Conservation (phyloP, 2,797 vertebrate species). For the Myotis daubentonii region DNA sequence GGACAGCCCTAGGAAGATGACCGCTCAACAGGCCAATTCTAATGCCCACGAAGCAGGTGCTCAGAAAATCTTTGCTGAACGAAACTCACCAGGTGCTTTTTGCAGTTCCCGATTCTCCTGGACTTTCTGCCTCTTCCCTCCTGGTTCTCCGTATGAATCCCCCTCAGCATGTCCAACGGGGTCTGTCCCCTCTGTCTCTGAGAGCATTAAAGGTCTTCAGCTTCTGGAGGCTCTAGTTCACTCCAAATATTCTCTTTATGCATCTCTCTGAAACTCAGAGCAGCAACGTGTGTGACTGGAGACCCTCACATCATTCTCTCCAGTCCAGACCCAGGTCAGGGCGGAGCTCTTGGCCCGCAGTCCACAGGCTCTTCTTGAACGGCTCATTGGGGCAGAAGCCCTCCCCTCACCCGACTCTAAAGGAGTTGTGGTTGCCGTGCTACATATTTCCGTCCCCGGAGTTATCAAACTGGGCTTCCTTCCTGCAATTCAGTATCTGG, state of each 20-base stretch:
- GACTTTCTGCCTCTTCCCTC: not conserved
- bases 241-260: not conserved
- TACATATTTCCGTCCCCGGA: not conserved
- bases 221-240: not conserved
- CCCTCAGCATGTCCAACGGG: not conserved
- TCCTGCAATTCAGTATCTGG: not conserved
- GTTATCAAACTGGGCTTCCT: not conserved
- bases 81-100: not conserved
- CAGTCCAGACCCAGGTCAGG: not conserved
- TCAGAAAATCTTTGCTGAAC: not conserved
- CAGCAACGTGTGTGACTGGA: not conserved
- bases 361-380: not conserved
- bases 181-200: not conserved
- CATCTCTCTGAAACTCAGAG: not conserved
- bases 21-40: not conserved
- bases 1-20: not conserved
- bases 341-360: not conserved
- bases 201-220: not conserved
- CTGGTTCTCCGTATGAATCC: not conserved
- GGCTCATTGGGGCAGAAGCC: not conserved
- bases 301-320: not conserved
- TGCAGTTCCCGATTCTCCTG: not conserved
- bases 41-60: not conserved
- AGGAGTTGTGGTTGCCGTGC: not conserved
- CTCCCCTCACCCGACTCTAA: not conserved